A percentile compares a stretch with the other conserved stretches of the same genome.
These are phyloP conservation scores for Caenorhabditis sulstoni DNA, from an alignment of 2,888 invertebrate species.

Conservation along the genomic window DNA sequence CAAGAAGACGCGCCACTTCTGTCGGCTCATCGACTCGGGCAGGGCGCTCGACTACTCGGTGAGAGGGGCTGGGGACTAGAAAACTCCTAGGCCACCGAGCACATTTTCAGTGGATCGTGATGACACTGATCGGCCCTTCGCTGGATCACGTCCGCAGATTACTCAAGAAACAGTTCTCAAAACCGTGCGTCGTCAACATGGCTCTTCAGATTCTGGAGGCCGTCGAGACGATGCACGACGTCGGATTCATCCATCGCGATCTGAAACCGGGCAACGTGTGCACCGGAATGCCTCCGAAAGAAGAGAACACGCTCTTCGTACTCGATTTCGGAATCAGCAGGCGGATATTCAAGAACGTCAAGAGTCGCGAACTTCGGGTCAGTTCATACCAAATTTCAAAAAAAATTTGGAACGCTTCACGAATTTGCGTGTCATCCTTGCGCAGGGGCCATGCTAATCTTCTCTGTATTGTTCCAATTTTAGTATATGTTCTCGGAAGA, in stretches of 20 bases:
- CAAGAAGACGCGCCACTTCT: constrained; percentile 37
- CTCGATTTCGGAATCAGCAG: constrained; percentile 73
- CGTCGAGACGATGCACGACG: constrained; percentile 45
- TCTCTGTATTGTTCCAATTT: constrained; percentile 94
- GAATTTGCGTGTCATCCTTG: constrained; percentile 88
- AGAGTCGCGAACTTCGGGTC: constrained; percentile 11
- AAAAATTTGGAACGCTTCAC: constrained; percentile 89
- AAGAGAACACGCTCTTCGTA: constrained; percentile 62
- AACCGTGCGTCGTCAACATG: constrained; percentile 46
- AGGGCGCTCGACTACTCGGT: constrained; percentile 29
- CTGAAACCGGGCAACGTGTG: constrained; percentile 68
- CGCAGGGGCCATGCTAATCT: constrained; percentile 94
- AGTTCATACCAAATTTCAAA: constrained; percentile 15
- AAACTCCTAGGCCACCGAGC: too few species aligned
- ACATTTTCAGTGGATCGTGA: constrained; percentile 52
- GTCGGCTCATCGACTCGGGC: constrained; percentile 48
- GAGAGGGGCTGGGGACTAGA: background rate
- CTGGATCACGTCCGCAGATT: constrained; percentile 47
- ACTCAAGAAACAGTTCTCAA: constrained; percentile 39
- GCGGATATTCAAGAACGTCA: constrained; percentile 32
- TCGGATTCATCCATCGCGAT: constrained; percentile 60
- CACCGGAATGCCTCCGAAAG: constrained; percentile 58
- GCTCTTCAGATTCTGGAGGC: constrained; percentile 55
- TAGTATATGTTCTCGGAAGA: constrained; percentile 79
- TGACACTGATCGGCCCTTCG: constrained; percentile 59